Percentiles rank a stretch among this genome's conserved stretches.
These are phyloP conservation scores for Meghimatium bilineatum DNA, from an alignment of 2,888 invertebrate species.

Conservation along the genomic window DNA sequence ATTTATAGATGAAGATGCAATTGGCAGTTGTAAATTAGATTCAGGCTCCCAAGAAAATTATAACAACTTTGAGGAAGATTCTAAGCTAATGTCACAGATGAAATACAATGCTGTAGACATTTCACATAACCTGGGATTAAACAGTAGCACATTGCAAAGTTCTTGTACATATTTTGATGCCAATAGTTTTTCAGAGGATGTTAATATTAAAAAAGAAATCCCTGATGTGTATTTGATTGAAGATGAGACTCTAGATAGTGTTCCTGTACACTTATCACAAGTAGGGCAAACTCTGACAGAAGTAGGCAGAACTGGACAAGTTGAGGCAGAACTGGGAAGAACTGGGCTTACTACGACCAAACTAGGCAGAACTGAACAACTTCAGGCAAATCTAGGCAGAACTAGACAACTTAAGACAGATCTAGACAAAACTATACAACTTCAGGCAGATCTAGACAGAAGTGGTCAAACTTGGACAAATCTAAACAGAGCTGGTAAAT, in stretches of 20 bases:
- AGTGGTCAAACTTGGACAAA: neutral
- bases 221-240: neutral
- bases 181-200: neutral
- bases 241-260: neutral
- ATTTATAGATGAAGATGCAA: neutral
- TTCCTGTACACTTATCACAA: neutral
- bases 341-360: too few species aligned
- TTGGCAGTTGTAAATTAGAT: neutral
- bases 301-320: too few species aligned
- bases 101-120: neutral
- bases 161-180: neutral
- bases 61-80: neutral
- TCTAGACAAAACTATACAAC: too few species aligned
- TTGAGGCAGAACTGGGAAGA: too few species aligned
- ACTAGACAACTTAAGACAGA: too few species aligned
- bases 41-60: neutral
- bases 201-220: constrained; percentile 16
- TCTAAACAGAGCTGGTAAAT: too few species aligned
- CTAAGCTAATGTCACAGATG: neutral
- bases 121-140: neutral
- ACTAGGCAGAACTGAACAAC: too few species aligned
- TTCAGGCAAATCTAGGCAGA: too few species aligned
- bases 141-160: neutral
- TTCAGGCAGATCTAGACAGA: too few species aligned
- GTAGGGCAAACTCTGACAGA: too few species aligned